Conservation (phyloP, 2,888 invertebrate genomes). For the Blera fallax region DNA sequence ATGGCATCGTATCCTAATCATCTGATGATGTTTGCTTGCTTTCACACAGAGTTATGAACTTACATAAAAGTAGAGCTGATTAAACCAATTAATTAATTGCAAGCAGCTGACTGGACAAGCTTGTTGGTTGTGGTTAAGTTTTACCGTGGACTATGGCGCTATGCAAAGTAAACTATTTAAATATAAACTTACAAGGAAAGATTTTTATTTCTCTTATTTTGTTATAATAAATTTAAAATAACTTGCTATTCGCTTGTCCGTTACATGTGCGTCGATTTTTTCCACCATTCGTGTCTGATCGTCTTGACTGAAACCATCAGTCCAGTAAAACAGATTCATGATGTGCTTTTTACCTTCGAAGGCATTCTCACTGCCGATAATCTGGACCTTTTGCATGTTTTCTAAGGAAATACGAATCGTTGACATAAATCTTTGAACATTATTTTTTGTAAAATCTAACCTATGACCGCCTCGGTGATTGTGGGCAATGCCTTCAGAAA, state of each 20-base stretch:
- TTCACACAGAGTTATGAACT: too few relatives aligned
- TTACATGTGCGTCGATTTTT: conserved; percentile 51
- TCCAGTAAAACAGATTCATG: conserved; percentile 84
- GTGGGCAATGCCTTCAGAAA: conserved; percentile 83
- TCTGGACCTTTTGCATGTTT: conserved; percentile 76
- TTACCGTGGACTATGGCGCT: too few relatives aligned
- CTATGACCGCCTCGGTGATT: conserved; percentile 82
- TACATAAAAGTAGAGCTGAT: too few relatives aligned
- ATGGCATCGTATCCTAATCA: too few relatives aligned
- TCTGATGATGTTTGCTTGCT: too few relatives aligned
- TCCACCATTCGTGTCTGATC: conserved; percentile 6
- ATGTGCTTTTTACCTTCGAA: conserved; percentile 83
- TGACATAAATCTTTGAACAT: neutral
- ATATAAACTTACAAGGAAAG: neutral
- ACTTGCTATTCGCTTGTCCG: conserved; percentile 75
- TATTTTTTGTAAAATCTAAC: conserved; percentile 71
- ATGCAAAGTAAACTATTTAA: too few relatives aligned
- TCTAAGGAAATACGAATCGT: conserved; percentile 26
- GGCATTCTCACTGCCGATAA: conserved; percentile 80
- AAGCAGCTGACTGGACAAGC: too few relatives aligned
- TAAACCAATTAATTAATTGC: too few relatives aligned
- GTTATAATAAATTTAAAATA: conserved; percentile 77
- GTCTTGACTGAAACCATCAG: conserved; percentile 74
- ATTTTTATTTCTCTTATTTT: conserved; percentile 28
- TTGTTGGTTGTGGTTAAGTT: too few relatives aligned